Conservation (phyloP, 2,113 vertebrate species). For the Odocoileus virginianus region DNA sequence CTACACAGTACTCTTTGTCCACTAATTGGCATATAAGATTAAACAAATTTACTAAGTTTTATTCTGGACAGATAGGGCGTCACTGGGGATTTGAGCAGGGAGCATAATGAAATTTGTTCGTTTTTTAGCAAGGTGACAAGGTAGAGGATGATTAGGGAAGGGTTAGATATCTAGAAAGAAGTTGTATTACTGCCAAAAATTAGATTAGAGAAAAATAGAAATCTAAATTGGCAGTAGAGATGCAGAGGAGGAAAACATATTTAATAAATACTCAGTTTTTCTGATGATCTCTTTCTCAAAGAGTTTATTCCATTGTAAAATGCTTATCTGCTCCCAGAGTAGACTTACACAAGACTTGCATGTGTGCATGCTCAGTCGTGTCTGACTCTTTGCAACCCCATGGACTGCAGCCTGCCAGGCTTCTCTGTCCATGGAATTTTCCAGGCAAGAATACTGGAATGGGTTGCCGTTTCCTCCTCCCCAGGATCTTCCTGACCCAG, state of each 20-base stretch:
- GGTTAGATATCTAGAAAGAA: background rate
- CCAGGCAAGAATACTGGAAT: background rate
- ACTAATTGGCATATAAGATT: background rate
- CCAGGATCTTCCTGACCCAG: background rate
- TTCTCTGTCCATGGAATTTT: background rate
- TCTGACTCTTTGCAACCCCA: background rate
- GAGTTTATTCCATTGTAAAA: slow-evolving; percentile 9
- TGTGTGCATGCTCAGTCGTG: background rate
- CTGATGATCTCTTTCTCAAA: background rate
- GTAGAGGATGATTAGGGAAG: background rate
- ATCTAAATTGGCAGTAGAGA: background rate
- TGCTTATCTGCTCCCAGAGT: background rate
- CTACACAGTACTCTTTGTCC: background rate
- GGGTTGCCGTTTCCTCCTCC: background rate
- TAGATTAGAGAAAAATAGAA: background rate
- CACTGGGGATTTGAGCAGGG: background rate
- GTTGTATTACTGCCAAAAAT: background rate
- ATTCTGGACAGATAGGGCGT: background rate
- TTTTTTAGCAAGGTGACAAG: background rate
- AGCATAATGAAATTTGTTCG: background rate
- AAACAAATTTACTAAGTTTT: background rate
- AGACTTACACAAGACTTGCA: background rate
- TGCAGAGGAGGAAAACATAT: background rate
- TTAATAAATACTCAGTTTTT: background rate
- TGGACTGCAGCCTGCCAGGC: background rate